Conservation (phyloP, 2,113 vertebrate genomes). For the Microtus ochrogaster region DNA sequence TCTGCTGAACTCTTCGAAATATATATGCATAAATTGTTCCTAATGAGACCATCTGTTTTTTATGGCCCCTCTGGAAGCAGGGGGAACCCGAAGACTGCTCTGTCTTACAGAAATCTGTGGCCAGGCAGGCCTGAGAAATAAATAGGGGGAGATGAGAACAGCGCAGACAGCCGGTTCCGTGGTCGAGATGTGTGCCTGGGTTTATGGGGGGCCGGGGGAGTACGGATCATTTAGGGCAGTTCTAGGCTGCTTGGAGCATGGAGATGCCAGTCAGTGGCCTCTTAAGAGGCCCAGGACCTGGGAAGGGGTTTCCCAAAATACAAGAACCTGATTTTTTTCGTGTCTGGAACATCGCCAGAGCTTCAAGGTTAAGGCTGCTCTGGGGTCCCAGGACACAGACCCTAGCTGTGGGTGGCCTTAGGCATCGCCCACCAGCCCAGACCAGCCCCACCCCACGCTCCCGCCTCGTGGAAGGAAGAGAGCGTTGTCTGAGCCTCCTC, state of each 20-base stretch:
- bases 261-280: not conserved
- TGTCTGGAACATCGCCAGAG: constrained; percentile 51
- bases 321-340: not conserved
- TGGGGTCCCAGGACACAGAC: not conserved
- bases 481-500: not conserved
- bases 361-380: not conserved
- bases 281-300: not conserved
- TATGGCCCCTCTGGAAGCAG: constrained; percentile 90
- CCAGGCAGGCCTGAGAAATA: constrained; percentile 84
- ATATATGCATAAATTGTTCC: constrained; percentile 93
- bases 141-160: constrained; percentile 78
- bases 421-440: not conserved
- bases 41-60: constrained; percentile 93
- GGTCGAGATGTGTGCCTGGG: constrained; percentile 14
- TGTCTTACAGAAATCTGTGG: constrained; percentile 88
- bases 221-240: constrained; percentile 33
- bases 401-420: not conserved
- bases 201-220: not conserved
- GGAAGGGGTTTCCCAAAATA: not conserved
- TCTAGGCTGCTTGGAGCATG: not conserved
- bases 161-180: not conserved
- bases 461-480: not conserved
- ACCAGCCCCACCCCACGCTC: not conserved
- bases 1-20: constrained; percentile 90
- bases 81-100: constrained; percentile 89